Percentiles rank a stretch among this genome's conserved stretches.
Evolutionary conservation across 2,888 invertebrate species (phyloP).

Genomic region (Bellardia bayeri): DNA sequence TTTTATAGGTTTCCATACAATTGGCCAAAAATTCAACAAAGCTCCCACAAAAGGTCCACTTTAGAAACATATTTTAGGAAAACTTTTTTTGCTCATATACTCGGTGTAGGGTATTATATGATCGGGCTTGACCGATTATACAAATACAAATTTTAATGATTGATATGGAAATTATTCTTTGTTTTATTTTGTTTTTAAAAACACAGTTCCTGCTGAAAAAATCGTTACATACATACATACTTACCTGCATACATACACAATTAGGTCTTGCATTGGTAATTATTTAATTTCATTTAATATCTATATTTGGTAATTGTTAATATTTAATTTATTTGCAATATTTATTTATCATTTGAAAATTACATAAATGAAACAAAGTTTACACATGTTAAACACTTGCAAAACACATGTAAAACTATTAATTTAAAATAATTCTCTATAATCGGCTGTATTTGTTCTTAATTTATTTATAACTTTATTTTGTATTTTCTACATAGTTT

Average conservation of each 20-base stretch:
- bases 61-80: too few relatives aligned
- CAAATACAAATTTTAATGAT: too few relatives aligned
- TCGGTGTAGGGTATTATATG: too few relatives aligned
- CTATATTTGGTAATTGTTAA: constrained; percentile 6
- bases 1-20: too few relatives aligned
- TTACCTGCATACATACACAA: not conserved
- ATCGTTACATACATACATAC: not conserved
- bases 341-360: not conserved
- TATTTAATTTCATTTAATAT: not conserved
- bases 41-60: too few relatives aligned
- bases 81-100: too few relatives aligned
- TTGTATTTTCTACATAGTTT: not conserved
- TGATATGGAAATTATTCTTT: too few relatives aligned
- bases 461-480: constrained; percentile 1
- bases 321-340: not conserved
- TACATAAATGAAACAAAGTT: not conserved
- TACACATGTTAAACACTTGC: not conserved
- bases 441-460: constrained; percentile 23
- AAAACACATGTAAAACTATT: constrained; percentile 21
- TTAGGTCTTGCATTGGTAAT: not conserved
- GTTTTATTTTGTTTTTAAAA: too few relatives aligned
- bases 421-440: constrained; percentile 36
- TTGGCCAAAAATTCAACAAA: too few relatives aligned
- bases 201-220: too few relatives aligned
- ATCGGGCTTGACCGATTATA: too few relatives aligned